Conservation (phyloP, 2,113 vertebrate genomes). For the Prochilodus magdalenae region DNA sequence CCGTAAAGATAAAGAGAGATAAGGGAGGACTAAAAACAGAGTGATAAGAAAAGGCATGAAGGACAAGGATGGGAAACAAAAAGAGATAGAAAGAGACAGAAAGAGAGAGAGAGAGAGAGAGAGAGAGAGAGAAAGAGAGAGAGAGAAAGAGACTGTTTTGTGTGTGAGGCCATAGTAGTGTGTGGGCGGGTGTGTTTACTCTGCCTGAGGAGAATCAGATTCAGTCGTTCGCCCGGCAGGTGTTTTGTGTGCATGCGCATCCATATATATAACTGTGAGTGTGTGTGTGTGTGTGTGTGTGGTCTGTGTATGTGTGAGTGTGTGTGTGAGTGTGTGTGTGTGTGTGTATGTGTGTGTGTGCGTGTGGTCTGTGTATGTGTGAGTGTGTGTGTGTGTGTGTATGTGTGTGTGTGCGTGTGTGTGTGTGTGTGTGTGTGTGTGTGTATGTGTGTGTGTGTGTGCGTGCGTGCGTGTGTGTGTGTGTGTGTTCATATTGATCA, state of each 20-base stretch:
- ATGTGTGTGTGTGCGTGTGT: neutral
- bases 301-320: no score
- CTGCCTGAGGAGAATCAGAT: conserved; percentile 6
- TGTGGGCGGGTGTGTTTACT: conserved; percentile 14
- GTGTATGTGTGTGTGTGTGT: no score
- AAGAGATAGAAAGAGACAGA: neutral
- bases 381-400: neutral
- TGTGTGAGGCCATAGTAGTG: neutral
- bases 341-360: neutral
- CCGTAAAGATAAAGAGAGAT: conserved; percentile 26
- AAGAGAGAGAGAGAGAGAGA: neutral
- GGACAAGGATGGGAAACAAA: neutral
- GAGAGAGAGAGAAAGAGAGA: neutral
- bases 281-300: neutral
- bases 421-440: neutral
- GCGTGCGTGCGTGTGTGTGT: neutral
- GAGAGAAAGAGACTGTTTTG: neutral
- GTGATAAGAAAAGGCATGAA: conserved; percentile 9
- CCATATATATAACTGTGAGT: no score
- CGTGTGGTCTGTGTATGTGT: no score
- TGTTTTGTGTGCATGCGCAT: neutral
- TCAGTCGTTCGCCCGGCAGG: conserved; percentile 7
- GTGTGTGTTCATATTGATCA: no score
- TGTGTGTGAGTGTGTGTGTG: neutral
- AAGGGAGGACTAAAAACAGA: neutral